These are phyloP conservation scores for Timandra comae DNA, from an alignment of 2,888 invertebrate species.

Conservation along the genomic window DNA sequence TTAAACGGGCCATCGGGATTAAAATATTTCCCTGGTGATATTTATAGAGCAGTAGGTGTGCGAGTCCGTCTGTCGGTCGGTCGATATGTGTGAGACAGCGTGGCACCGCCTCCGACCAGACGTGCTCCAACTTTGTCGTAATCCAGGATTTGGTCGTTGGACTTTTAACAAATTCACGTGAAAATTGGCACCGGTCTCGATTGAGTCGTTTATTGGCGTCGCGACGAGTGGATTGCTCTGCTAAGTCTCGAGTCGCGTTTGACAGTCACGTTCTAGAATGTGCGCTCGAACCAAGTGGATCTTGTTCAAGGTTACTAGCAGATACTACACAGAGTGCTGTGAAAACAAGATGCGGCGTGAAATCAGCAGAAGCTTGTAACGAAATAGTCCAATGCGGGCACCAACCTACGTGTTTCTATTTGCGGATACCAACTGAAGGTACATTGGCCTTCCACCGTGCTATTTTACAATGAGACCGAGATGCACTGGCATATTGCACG, in stretches of 20 bases:
- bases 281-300: constrained; percentile 12
- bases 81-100: constrained; percentile 70
- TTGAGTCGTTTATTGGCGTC: constrained; percentile 8
- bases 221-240: constrained; percentile 11
- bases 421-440: constrained; percentile 54
- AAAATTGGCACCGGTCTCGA: constrained; percentile 21
- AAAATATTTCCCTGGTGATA: constrained; percentile 71
- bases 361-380: constrained; percentile 39
- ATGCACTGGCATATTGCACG: constrained; percentile 47
- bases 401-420: constrained; percentile 65
- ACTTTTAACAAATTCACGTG: constrained; percentile 37
- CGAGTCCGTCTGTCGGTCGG: constrained; percentile 60
- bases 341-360: constrained; percentile 22
- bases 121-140: constrained; percentile 54
- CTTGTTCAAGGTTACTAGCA: constrained; percentile 24
- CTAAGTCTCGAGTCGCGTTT: constrained; percentile 9
- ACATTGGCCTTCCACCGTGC: constrained; percentile 66
- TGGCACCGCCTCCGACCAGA: constrained; percentile 70
- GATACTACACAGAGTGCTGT: constrained; percentile 19
- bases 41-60: constrained; percentile 72
- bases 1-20: constrained; percentile 72
- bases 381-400: constrained; percentile 59
- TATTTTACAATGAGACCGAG: constrained; percentile 55
- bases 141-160: constrained; percentile 59
- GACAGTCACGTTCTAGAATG: constrained; percentile 7